Conservation (phyloP, 2,113 vertebrate species). For the Physeter macrocephalus region DNA sequence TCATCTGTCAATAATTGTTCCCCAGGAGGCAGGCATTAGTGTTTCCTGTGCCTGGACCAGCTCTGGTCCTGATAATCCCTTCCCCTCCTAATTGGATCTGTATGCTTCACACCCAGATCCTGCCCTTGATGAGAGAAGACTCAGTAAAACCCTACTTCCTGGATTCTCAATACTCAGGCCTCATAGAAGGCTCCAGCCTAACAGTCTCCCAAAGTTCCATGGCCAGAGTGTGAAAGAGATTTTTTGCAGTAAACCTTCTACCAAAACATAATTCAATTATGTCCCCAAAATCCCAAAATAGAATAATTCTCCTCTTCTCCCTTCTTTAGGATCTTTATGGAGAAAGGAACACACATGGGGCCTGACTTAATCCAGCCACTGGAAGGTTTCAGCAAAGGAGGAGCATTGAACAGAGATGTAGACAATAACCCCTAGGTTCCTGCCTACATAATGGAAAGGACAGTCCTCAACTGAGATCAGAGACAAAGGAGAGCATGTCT, state of each 20-base stretch:
- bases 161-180: background rate
- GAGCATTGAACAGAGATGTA: background rate
- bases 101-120: constrained; percentile 22
- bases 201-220: background rate
- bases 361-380: background rate
- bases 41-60: background rate
- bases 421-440: background rate
- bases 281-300: background rate
- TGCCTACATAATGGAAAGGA: background rate
- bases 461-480: background rate
- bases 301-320: background rate
- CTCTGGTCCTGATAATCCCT: constrained; percentile 25
- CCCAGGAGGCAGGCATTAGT: background rate
- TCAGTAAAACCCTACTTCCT: background rate
- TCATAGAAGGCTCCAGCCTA: background rate
- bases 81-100: constrained; percentile 36
- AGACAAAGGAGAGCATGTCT: background rate
- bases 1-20: constrained; percentile 9
- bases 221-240: background rate
- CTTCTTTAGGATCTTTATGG: constrained; percentile 25
- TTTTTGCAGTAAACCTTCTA: constrained; percentile 20
- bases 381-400: background rate
- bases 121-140: background rate
- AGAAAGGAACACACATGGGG: background rate
- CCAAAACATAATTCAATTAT: constrained; percentile 18